Base-by-base conservation (phyloP, 2,888 invertebrate species). In the Dynastes grantii region DNA sequence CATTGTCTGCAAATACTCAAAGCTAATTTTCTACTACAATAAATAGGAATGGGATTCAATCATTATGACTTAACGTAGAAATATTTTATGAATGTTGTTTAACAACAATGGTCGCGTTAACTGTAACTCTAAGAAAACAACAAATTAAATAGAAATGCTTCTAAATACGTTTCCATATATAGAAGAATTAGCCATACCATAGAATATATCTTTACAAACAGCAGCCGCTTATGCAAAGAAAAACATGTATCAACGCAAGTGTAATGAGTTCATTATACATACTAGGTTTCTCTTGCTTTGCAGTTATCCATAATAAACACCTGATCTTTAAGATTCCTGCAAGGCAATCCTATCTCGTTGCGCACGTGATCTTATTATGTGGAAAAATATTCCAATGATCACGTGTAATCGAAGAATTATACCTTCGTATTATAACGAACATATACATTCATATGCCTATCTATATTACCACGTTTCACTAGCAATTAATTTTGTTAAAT, bases 311-410 rank as follows among this genome's bases (percentile, higher is more conserved):
- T 29, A 73, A 27, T 16, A 73, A 61, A 61, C 61, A 73, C 73
- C 71, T 73, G 73, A 73, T 73, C 58, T 55, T 55, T 71, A 55
- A 71, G 55, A 71, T 71, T 71, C 71, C 45, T 45, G 22, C 40
- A 27, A 73, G 73, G 73, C 61, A 61, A 40, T 73, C 51, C 55
- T 40, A 71, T 71, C 61, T 61, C 45, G 22, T 40, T 73, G 53
- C 49, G 16, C 76, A 65, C 76, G 76, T 65, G 76, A 76, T 58
- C 63, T 45, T 64, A 49, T 64, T 76, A 64, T 49, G 11, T 32
- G 11, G 64, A 65, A 3, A 22, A 51, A 76, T 64, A 58, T 76
- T 55, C 22, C 65, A 27, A 40, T 22, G 29, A 22, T 76, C 76
- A 76, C 76, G 76, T 76, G 76, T 76, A 16, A 9, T 16, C 37